phyloP scores from a whole-genome alignment of 2,888 invertebrate species.

The Calameuta filiformis region DNA sequence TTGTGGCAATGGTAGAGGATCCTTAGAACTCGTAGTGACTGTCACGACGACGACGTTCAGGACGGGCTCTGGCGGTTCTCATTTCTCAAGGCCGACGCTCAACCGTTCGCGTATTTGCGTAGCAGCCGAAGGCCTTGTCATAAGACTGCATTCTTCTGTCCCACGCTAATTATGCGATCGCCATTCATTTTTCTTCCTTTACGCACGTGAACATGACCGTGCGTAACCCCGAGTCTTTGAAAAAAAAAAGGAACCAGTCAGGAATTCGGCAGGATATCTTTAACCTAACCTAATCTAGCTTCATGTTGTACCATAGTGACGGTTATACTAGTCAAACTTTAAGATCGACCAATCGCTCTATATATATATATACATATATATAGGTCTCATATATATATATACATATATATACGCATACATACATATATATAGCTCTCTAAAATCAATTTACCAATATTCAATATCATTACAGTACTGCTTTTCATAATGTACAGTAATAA shows the following conservation, averaged over 20 bases:
- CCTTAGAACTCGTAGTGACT: neutral
- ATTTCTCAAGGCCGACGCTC: slow-evolving; percentile 6
- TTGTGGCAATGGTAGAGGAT: neutral
- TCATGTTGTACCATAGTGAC: neutral
- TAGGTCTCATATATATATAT: neutral
- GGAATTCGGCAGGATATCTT: neutral
- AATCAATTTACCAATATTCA: neutral
- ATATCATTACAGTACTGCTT: neutral
- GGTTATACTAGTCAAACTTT: neutral
- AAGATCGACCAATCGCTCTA: neutral
- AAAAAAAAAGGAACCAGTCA: neutral
- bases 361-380: neutral
- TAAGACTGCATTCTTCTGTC: slow-evolving; percentile 23
- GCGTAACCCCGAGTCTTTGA: slow-evolving; percentile 9
- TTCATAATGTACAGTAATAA: neutral
- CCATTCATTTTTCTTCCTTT: slow-evolving; percentile 22
- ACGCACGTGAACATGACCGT: slow-evolving; percentile 21
- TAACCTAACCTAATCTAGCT: neutral
- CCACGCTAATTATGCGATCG: slow-evolving; percentile 24
- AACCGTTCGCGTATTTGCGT: slow-evolving; percentile 8
- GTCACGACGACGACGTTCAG: neutral
- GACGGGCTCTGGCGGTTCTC: neutral
- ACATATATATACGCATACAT: neutral
- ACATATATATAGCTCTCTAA: neutral
- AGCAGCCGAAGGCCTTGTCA: slow-evolving; percentile 20